Evolutionary conservation across 2,113 vertebrate genomes (phyloP), one percentile per base, ranked within the genome.

Genomic region (Oreochromis aureus): DNA sequence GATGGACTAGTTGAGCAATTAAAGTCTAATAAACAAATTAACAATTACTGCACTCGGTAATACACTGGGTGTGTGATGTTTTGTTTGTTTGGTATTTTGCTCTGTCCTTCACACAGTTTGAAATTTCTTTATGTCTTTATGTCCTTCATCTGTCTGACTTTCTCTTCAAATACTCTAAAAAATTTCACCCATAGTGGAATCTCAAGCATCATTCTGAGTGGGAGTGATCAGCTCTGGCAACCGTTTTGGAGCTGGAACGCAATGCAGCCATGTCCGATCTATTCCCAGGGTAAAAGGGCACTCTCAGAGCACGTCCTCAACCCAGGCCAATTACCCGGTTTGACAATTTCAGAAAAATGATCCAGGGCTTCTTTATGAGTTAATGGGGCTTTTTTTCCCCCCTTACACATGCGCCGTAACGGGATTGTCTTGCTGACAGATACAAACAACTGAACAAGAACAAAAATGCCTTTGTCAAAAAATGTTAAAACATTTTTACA

Each of bases 381-480:
- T 3, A 51, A 51, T 78, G 44, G 22, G 3, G 0, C 3, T 36
- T 34, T 30, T n/a, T 54, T 19, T 48, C 32, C 0, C 0, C 59
- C 22, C 9, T 48, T 48, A 76, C 41, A 1, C 15, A 48, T 19
- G 41, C 1, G 10, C 1, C 0, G 1, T n/a, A 7, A 63, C 6
- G 61, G 32, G 18, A 66, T 66, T 4, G 0, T 66, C 6, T 46
- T 76, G 10, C 44, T 19, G 16, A 51, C 16, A 78, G 44, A 51
- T 27, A 48, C 0, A 76, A 78, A 76, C 44, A 76, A 51, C 15
- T 12, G 16, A 76, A 27, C 16, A 51, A 0, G 24, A 27, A 27
- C 16, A 48, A 30, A 51, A 76, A 30, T 36, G 9, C 8, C 6
- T 56, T 71, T 71, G 12, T 24, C 24, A 16, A 4, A 71, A 71